Conservation (phyloP, 2,888 invertebrate species). For the Hartigia nigra region DNA sequence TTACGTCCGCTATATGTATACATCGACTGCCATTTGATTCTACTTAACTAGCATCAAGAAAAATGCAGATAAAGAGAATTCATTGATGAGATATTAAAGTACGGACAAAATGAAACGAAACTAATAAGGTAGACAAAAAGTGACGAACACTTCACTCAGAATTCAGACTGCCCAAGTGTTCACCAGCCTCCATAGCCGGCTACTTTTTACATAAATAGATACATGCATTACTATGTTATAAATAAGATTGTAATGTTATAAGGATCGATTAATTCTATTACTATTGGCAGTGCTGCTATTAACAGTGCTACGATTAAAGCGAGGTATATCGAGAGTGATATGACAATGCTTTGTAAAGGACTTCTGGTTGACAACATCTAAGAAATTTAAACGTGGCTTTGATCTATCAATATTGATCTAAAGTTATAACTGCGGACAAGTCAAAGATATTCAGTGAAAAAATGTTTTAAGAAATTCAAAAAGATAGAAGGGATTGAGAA, state of each 20-base stretch:
- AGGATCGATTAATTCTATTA: constrained; percentile 23
- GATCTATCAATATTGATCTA: neutral
- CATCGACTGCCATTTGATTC: neutral
- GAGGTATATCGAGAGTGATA: constrained; percentile 29
- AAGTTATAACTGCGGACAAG: neutral
- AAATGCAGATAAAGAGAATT: neutral
- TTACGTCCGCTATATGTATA: neutral
- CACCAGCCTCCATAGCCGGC: constrained; percentile 52
- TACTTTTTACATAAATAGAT: constrained; percentile 47
- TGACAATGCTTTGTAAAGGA: constrained; percentile 22
- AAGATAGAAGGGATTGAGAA: neutral
- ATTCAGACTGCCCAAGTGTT: constrained; percentile 63
- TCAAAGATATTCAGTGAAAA: neutral
- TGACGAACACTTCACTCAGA: constrained; percentile 36
- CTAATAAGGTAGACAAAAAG: constrained; percentile 4
- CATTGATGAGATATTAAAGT: neutral
- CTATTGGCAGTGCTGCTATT: neutral
- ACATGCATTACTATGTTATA: constrained; percentile 20
- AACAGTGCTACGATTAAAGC: constrained; percentile 25
- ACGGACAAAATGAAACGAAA: neutral
- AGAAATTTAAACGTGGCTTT: neutral
- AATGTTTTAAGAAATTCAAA: neutral
- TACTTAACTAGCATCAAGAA: neutral
- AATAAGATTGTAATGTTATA: constrained; percentile 29
- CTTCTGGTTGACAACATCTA: neutral